A percentile compares a stretch with the other conserved stretches of the same genome.
These are phyloP conservation scores for Proterorhinus semilunaris DNA, from an alignment of 2,113 vertebrate species.

Conservation along the genomic window DNA sequence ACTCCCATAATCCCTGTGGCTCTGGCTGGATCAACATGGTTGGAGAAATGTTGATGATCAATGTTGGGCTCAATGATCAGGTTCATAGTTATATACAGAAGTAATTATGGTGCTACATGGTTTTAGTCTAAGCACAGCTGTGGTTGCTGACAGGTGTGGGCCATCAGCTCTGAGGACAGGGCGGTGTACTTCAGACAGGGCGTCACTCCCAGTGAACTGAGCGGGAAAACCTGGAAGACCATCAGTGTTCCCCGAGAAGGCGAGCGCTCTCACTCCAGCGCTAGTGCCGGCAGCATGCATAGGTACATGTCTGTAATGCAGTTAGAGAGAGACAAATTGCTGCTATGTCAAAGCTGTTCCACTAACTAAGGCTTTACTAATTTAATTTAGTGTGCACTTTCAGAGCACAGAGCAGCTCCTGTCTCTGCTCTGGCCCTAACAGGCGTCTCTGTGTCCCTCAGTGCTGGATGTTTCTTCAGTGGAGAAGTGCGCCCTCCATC, in stretches of 20 bases:
- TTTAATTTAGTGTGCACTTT: neutral
- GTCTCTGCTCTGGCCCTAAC: neutral
- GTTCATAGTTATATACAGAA: constrained; percentile 55
- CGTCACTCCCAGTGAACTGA: constrained; percentile 89
- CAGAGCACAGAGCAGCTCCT: neutral
- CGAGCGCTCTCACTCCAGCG: constrained; percentile 86
- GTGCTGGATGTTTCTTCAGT: constrained; percentile 93
- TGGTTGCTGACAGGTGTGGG: constrained; percentile 83
- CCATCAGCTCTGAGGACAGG: constrained; percentile 84
- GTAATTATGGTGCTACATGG: neutral
- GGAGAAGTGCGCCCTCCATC: constrained; percentile 85
- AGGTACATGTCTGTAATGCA: constrained; percentile 75
- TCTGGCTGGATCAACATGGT: constrained; percentile 98
- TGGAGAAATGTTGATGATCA: constrained; percentile 93
- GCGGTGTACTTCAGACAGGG: constrained; percentile 90
- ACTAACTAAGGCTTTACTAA: neutral
- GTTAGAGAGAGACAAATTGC: neutral
- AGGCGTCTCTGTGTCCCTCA: constrained; percentile 49
- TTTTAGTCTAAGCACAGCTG: neutral
- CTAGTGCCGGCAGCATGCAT: constrained; percentile 84
- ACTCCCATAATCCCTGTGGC: constrained; percentile 92
- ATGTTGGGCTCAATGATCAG: constrained; percentile 94
- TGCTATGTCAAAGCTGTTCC: constrained; percentile 9
- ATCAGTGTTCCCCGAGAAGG: constrained; percentile 79
- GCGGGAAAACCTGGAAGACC: constrained; percentile 92